Base-by-base conservation (phyloP, 37 sponge, comb jelly and placozoan genomes). In the Aphrocallistes beatrix region DNA sequence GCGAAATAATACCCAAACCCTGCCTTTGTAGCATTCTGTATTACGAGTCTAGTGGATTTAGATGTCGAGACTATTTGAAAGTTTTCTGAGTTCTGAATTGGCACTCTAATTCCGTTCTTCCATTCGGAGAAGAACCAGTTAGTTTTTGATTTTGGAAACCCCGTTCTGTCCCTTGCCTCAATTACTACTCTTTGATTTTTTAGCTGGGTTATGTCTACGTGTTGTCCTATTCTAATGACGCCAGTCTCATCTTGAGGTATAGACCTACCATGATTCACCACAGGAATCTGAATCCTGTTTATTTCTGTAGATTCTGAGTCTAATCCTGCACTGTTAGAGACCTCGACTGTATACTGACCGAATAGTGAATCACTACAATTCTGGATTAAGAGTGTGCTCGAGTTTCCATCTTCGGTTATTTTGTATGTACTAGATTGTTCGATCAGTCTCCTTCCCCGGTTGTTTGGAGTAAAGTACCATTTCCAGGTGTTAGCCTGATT, bases 71-170 rank as follows among this genome's bases (percentile, higher is more conserved):
- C 34, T 60, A 60, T 60, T 60, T 60, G 32, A 21, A 60, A 32
- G 3, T 60, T 30, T 32, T 19, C 75, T 60, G 75, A 60, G 21
- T 60, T 60, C n/a, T 60, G 28, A 32, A 60, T 60, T 60, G 6
- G 8, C 75, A 25, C 34, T 30, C 75, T 60, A 8, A 6, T 30
- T 60, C 75, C 75, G n/a, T 60, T 30, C 34, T 28, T 60, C 6
- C 75, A 60, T 60, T 60, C n/a, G 21, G 75, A 60, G 21, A 32
- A 60, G 75, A 60, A 60, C 75, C 75, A 60, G n/a, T 60, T 13
- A 60, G 75, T 60, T 32, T 3, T 13, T 3, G 75, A 3, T 32
- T 30, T 60, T 6, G 75, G 75, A 30, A 60, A 60, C 21, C 75
- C 75, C n/a, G 75, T 6, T 13, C n/a, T 19, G n/a, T 60, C 25